Evolutionary conservation across 2,113 vertebrate species (phyloP).

Genomic region (Nymphicus hollandicus): DNA sequence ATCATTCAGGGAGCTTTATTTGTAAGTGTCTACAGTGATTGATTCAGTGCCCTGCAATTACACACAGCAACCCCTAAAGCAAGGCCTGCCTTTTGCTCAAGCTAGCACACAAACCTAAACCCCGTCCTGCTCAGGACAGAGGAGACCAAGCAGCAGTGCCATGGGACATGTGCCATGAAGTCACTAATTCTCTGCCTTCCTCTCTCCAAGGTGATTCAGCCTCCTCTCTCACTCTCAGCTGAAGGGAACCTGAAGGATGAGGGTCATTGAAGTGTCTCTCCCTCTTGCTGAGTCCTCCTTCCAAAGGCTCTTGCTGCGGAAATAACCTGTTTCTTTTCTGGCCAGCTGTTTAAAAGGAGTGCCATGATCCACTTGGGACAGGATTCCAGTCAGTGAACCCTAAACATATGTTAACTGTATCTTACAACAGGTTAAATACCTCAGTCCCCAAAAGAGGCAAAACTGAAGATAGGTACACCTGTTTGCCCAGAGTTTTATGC

Average conservation of each 20-base stretch:
- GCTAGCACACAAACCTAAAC: not conserved
- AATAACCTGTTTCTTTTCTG: not conserved
- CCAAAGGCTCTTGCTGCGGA: not conserved
- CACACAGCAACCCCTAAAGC: not conserved
- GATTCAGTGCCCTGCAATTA: not conserved
- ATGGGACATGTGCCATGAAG: not conserved
- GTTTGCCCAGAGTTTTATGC: not conserved
- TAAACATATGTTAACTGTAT: not conserved
- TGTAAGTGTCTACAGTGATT: not conserved
- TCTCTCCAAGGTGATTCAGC: not conserved
- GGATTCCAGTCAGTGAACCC: not conserved
- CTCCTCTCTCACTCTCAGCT: not conserved
- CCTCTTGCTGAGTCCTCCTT: not conserved
- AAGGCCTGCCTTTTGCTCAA: not conserved
- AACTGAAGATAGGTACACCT: not conserved
- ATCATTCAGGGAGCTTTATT: not conserved
- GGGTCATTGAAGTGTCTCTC: not conserved
- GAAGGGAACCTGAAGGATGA: not conserved
- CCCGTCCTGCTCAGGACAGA: not conserved
- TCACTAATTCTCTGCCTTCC: not conserved
- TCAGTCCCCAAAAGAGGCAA: not conserved
- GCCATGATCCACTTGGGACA: not conserved
- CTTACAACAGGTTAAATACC: not conserved
- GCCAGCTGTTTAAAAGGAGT: not conserved
- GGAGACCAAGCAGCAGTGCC: not conserved